Base-by-base conservation (phyloP, 2,797 vertebrate genomes). In the Calcarius lapponicus region DNA sequence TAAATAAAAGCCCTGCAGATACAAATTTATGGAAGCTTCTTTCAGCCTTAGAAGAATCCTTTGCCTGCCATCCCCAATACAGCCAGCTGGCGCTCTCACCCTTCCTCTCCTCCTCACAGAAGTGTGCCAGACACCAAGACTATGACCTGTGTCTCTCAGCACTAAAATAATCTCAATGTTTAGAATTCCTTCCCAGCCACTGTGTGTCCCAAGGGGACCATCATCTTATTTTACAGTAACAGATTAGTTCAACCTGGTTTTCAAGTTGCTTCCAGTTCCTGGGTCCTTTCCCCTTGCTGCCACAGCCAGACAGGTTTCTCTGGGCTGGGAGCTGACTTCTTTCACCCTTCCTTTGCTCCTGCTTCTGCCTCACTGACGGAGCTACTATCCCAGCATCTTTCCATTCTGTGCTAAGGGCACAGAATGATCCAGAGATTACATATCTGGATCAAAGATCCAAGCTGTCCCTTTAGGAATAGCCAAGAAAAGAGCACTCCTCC, bases 401-500 rank as follows among this genome's bases (percentile, higher is more conserved):
- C 76, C 67, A 47, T 81, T 34, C 92, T 73, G 80, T 75, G 88
- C 53, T 79, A 95, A 92, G 91, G 90, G 88, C 80, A n/a, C n/a
- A n/a, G n/a, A n/a, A n/a, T n/a, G n/a, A n/a, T n/a, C n/a, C n/a
- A n/a, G n/a, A n/a, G n/a, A 93, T 92, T 91, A 61, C 80, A 56
- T 93, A 62, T 91, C 82, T 92, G 91, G 85, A 92, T 92, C 80
- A 36, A 80, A 80, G 42, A 90, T 71, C 84, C 94, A 84, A 73
- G 79, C 34, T 76, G 62, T 79, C 34, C 83, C 94, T 88, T 92
- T 84, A 84, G 42, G 70, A 93, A 90, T 92, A 62, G 25, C 87
- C 85, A 93, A 96, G 90, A 92, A 96, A 91, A 22, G 85, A 83
- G 74, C n/a, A 60, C 56, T 93, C 56, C 85, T 92, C 58, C 53